Conservation (phyloP, 2,888 invertebrate genomes). For the Heliconius sara region DNA sequence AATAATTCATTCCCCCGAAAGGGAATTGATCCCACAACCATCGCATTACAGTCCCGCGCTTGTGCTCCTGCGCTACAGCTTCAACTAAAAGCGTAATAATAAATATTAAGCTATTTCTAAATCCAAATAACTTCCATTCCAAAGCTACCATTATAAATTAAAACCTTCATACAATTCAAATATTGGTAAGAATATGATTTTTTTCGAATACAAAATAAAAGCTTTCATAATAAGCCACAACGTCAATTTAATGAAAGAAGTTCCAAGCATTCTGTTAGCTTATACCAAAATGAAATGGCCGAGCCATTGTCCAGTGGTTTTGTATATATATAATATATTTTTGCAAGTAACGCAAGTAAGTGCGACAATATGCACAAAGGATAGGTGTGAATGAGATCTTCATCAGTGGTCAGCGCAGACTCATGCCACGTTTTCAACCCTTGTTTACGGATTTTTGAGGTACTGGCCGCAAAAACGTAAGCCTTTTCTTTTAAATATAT, state of each 20-base stretch:
- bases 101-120: background rate
- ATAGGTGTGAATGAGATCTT: slow-evolving; percentile 52
- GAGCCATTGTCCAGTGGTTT: slow-evolving; percentile 35
- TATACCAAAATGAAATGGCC: slow-evolving; percentile 26
- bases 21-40: background rate
- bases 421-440: slow-evolving; percentile 55
- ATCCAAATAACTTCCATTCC: background rate
- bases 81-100: background rate
- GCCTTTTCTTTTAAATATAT: background rate
- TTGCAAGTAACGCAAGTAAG: slow-evolving; percentile 53
- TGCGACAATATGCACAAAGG: slow-evolving; percentile 52
- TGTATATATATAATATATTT: slow-evolving; percentile 28
- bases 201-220: slow-evolving; percentile 1
- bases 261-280: slow-evolving; percentile 10
- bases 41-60: background rate
- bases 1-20: background rate
- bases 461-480: slow-evolving; percentile 49
- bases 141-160: background rate
- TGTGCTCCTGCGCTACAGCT: background rate
- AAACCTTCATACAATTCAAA: slow-evolving; percentile 6
- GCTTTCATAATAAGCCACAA: slow-evolving; percentile 19
- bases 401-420: slow-evolving; percentile 50
- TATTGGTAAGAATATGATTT: background rate
- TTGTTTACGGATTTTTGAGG: slow-evolving; percentile 46
- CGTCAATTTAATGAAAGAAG: slow-evolving; percentile 16